Percentiles rank a stretch among this genome's conserved stretches.
These are phyloP conservation scores for Eulithis testata DNA, from an alignment of 2,888 invertebrate genomes.

Conservation along the genomic window DNA sequence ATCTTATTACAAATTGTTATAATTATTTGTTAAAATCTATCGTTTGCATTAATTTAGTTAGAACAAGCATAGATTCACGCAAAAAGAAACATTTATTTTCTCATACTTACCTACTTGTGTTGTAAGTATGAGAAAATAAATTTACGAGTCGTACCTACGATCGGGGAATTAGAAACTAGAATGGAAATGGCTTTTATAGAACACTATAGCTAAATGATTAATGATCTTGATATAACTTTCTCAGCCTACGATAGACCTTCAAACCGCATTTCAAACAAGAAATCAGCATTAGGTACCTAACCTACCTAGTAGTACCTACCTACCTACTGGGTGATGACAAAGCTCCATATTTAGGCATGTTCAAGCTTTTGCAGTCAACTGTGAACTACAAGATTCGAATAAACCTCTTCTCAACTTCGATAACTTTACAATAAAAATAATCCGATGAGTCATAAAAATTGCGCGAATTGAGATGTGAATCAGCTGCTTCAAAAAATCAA, in stretches of 20 bases:
- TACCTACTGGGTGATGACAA: neutral
- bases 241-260: conserved; percentile 18
- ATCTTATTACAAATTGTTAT: too few relatives aligned
- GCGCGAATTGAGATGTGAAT: conserved; percentile 69
- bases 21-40: too few relatives aligned
- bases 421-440: conserved; percentile 59
- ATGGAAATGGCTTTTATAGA: neutral
- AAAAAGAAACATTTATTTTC: neutral
- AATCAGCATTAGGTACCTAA: conserved; percentile 32
- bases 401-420: conserved; percentile 24
- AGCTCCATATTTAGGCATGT: conserved; percentile 29
- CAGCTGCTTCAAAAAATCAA: conserved; percentile 79
- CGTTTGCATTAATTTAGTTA: too few relatives aligned
- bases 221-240: conserved; percentile 17
- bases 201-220: conserved; percentile 1
- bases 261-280: conserved; percentile 7
- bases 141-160: too few relatives aligned
- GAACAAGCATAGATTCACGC: too few relatives aligned
- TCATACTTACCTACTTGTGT: neutral
- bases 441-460: conserved; percentile 68
- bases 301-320: too few relatives aligned
- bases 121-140: too few relatives aligned
- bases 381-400: conserved; percentile 20
- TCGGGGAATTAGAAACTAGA: too few relatives aligned
- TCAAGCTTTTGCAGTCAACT: conserved; percentile 9